These are phyloP conservation scores for Crotalus viridis DNA, from an alignment of 2,113 vertebrate genomes.

Conservation along the genomic window DNA sequence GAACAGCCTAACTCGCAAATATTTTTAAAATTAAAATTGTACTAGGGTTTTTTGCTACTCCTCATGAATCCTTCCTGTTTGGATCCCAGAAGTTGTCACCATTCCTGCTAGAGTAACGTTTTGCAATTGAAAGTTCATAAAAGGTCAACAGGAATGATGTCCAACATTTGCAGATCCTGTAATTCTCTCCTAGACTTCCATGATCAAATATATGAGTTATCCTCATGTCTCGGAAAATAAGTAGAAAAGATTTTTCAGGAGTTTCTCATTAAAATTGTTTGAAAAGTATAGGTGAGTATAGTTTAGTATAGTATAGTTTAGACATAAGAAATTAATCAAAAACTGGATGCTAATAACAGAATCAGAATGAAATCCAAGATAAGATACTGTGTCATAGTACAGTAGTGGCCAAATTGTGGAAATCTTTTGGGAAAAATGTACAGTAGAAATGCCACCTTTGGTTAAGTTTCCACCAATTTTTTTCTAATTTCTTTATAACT, in stretches of 20 bases:
- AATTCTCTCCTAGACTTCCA: neutral
- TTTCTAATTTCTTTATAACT: too few species aligned
- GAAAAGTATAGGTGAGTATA: neutral
- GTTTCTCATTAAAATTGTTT: neutral
- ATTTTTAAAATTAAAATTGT: conserved; percentile 26
- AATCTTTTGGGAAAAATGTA: too few species aligned
- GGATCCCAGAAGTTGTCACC: neutral
- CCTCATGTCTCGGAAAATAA: too few species aligned
- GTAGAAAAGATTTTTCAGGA: neutral
- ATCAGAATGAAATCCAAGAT: neutral
- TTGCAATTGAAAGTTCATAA: neutral
- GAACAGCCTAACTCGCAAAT: conserved; percentile 20
- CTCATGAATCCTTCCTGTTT: neutral
- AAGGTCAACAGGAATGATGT: neutral
- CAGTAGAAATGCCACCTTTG: too few species aligned
- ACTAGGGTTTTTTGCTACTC: neutral
- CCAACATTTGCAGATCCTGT: neutral
- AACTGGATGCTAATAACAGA: neutral
- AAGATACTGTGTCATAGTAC: neutral
- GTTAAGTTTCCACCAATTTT: too few species aligned
- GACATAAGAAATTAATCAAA: neutral
- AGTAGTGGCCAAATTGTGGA: too few species aligned
- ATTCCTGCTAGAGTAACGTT: neutral
- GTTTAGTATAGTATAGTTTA: too few species aligned
- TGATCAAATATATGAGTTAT: neutral